Base-by-base conservation (phyloP, 2,797 vertebrate species). In the Poeciliopsis presidionis region DNA sequence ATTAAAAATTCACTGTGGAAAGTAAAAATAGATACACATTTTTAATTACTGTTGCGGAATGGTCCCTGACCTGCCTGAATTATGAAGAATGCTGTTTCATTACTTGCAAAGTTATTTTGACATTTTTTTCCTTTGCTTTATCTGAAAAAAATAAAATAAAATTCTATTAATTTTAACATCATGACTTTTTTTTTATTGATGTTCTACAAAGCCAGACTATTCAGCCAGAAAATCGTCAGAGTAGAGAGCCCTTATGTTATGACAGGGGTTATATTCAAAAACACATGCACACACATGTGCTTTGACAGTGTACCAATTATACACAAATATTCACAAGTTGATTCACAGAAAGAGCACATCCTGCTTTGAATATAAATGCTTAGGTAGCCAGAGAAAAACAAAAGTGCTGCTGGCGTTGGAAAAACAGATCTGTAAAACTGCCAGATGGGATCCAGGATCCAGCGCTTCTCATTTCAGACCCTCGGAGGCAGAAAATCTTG, bases 291-390 rank as follows among this genome's bases (percentile, higher is more conserved):
- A 65, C 20, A 63, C 7, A 22, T 28, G 7, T 36, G 33, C 16
- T 63, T 36, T 18, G 59, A 39, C 63, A 22, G 18, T 8, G 41
- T 67, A 41, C 1, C 1, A 25, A 63, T 36, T 63, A 33, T 36
- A 36, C 59, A 36, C 33, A 63, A 13, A 67, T 25, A 67, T 67
- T 67, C 9, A 41, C 67, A 28, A 28, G 43, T 43, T 70, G 67
- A 70, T 45, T 70, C 12, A 70, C 2, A 46, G 67, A 46, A 46
- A 70, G 41, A 46, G 41, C 65, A 69, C 65, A 43, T 69, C 39
- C 25, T 46, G 67, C 43, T 70, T 70, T 46, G 43, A 69, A 69
- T 69, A 69, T 69, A 69, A 69, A 43, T 69, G 22, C n/a, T 43
- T n/a, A 69, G 65, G 65, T 69, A 43, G 65, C 39, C 65, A 43